Evolutionary conservation across 2,888 invertebrate genomes (phyloP), one percentile per base, ranked within the genome.

Genomic region (Heliconius erato): DNA sequence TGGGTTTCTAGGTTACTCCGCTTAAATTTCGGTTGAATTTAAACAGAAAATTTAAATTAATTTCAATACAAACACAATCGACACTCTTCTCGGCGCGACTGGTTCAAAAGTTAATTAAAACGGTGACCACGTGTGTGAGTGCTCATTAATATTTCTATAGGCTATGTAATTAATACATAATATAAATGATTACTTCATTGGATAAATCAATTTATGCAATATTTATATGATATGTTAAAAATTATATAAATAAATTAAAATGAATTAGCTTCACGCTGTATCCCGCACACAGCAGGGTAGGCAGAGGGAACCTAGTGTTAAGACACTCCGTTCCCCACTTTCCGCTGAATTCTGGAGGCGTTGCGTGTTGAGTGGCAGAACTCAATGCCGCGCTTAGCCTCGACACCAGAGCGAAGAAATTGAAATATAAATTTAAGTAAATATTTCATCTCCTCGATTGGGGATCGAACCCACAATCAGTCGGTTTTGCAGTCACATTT

Each of bases 31-130:
- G 14, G 16, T 63, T 63, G 9, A n/a, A 59, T 23, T 59, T 35
- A 63, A 63, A 63, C 32, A 63, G 74, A 63, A 35, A 40, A 72
- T 72, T 72, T 72, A 16, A 72, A 72, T 72, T 72, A 26, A 72
- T 49, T 72, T 72, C 44, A 80, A 44, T 59, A 40, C n/a, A 65
- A 80, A 81, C 23, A 79, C 79, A 82, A 83, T 82, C 79, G 23
- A 23, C 54, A 28, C 14, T 23, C 76, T 72, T 67, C 77, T 72
- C 71, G 72, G 63, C 32, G 79, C 71, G 79, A 72, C 65, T 63
- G 78, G 83, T 77, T 83, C 74, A 83, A 77, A 78, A 84, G 81
- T 83, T 84, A 84, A 84, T 84, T 81, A 79, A 84, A 81, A 81
- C 83, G 74, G 78, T 81, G 63, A 79, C 74, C 84, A 82, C 84